Percentiles rank a stretch among this genome's conserved stretches.
These are phyloP conservation scores for Laticauda colubrina DNA, from an alignment of 2,113 vertebrate genomes.

Conservation along the genomic window DNA sequence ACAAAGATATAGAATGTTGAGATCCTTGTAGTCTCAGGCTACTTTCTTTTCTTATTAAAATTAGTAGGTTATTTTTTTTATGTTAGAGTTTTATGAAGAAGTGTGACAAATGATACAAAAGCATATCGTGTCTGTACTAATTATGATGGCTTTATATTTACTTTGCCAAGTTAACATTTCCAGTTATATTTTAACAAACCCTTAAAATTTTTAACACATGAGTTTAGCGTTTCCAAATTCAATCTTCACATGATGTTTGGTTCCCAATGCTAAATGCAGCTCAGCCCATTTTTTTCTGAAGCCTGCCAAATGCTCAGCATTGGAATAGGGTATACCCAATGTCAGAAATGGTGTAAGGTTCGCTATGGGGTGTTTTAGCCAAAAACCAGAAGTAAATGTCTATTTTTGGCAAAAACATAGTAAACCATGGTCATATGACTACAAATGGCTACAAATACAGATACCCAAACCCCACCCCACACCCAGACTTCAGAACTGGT, in stretches of 20 bases:
- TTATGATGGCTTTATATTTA: neutral
- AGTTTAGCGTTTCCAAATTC: neutral
- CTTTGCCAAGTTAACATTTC: neutral
- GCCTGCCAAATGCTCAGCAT: neutral
- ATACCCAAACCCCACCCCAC: neutral
- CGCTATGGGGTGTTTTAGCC: neutral
- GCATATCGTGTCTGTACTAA: neutral
- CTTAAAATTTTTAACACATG: neutral
- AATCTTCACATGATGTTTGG: neutral
- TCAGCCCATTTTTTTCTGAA: neutral
- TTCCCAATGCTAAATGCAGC: neutral
- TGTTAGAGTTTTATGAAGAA: neutral
- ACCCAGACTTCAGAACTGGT: neutral
- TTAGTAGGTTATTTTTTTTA: neutral
- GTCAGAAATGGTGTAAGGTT: neutral
- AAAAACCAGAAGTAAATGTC: neutral
- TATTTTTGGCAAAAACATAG: neutral
- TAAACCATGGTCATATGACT: neutral
- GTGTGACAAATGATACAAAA: neutral
- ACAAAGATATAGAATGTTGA: slow-evolving; percentile 10
- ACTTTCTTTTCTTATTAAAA: neutral
- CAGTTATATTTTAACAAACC: neutral
- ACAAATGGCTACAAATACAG: neutral
- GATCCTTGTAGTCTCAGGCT: slow-evolving; percentile 5
- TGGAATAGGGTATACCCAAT: neutral